Base-by-base conservation (phyloP, 2,797 vertebrate species). In the Microctenopoma stevenorrisi region DNA sequence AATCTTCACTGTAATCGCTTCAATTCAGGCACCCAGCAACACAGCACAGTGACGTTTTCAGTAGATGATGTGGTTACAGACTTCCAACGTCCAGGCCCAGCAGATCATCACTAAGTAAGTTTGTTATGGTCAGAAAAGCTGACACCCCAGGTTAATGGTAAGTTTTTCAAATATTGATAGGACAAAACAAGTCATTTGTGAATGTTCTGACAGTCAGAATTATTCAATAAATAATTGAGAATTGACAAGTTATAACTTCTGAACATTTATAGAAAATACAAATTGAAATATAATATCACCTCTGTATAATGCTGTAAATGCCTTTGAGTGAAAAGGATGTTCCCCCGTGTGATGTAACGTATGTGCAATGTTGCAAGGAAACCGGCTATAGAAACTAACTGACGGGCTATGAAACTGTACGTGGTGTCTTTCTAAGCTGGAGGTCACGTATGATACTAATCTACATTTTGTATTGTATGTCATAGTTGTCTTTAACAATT, bases 311-410 rank as follows among this genome's bases (percentile, higher is more conserved):
- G 15, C 1, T 38, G 9, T 9, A 15, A 2, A 15, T 18, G 30
- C 37, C 2, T 48, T 38, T 38, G 12, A 5, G 8, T 44, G 14
- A 12, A 58, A 47, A 14, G 4, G 7, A 58, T 9, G 53, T 22
- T 53, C 13, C n/a, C 4, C 16, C 9, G 33, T 35, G 7, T 8
- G 33, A 35, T 35, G 1, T 28, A 4, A 16, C 25, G 46, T 3
- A n/a, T 18, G 11, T 37, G 33, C 57, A 38, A 42, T 40, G 14
- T 18, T 63, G 47, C 38, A 52, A 50, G 26, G 54, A 75, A 26
- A 25, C 6, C n/a, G 2, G 11, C 37, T 3, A 38, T 38, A 12
- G 14, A 42, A 53, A 62, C 48, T 1, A 44, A 26, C 1, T 25
- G n/a, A 54, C 22, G 56, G 0, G 59, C 42, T 14, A 2, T 38